Conservation (phyloP, 1,140 invertebrate genomes). For the Drosophila equinoxialis region DNA sequence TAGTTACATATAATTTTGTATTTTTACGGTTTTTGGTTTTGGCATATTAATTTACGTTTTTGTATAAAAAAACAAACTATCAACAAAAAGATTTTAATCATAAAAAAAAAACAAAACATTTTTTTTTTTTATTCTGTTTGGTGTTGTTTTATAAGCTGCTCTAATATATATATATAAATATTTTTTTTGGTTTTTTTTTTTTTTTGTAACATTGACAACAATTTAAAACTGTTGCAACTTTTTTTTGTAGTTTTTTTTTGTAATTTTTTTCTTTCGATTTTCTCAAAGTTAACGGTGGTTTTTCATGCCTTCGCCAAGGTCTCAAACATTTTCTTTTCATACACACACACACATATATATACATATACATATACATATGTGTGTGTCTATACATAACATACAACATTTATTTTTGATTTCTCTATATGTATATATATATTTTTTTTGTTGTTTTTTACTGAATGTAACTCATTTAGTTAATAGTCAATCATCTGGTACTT, state of each 20-base stretch:
- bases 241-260: neutral
- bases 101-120: slow-evolving; percentile 12
- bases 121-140: slow-evolving; percentile 21
- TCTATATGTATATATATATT: neutral
- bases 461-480: slow-evolving; percentile 3
- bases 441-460: slow-evolving; percentile 15
- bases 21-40: slow-evolving; percentile 35
- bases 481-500: slow-evolving; percentile 9
- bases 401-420: slow-evolving; percentile 12
- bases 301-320: slow-evolving; percentile 22
- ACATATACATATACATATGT: neutral
- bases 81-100: slow-evolving; percentile 46
- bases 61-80: slow-evolving; percentile 40
- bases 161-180: slow-evolving; percentile 16
- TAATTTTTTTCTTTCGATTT: slow-evolving; percentile 4
- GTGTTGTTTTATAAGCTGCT: slow-evolving; percentile 58
- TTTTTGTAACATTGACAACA: slow-evolving; percentile 34
- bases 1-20: slow-evolving; percentile 45
- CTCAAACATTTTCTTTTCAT: slow-evolving; percentile 1
- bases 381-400: neutral
- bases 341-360: too few relatives aligned
- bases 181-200: slow-evolving; percentile 1
- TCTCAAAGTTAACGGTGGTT: slow-evolving; percentile 59
- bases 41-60: slow-evolving; percentile 44
- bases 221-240: slow-evolving; percentile 49